Conservation (phyloP, 2,888 invertebrate species). For the Thymelicus sylvestris region DNA sequence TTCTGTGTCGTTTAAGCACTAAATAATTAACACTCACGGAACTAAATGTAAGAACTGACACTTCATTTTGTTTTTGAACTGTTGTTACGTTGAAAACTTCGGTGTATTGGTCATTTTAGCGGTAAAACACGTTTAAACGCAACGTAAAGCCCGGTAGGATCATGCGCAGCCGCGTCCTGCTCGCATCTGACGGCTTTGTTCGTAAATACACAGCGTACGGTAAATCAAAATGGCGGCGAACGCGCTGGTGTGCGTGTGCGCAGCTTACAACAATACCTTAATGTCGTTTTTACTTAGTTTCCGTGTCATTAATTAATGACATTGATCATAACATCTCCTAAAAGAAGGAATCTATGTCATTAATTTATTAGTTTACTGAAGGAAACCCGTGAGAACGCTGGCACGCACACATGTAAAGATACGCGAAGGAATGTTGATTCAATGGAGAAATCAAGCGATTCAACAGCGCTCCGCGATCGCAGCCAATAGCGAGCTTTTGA, state of each 20-base stretch:
- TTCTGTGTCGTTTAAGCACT: conserved; percentile 76
- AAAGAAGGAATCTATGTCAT: conserved; percentile 62
- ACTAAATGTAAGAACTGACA: conserved; percentile 81
- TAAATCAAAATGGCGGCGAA: conserved; percentile 83
- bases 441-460: conserved; percentile 83
- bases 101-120: conserved; percentile 79
- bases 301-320: conserved; percentile 39
- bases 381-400: conserved; percentile 71
- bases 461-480: conserved; percentile 66
- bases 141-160: conserved; percentile 73
- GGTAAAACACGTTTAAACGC: conserved; percentile 78
- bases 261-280: conserved; percentile 59
- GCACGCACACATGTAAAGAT: conserved; percentile 73
- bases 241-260: conserved; percentile 73
- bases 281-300: conserved; percentile 49
- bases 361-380: conserved; percentile 46
- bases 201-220: conserved; percentile 82
- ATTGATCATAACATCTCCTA: conserved; percentile 45
- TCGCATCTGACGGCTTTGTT: conserved; percentile 84
- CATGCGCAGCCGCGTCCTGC: conserved; percentile 84
- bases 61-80: conserved; percentile 83
- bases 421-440: conserved; percentile 84
- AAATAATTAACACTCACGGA: conserved; percentile 81
- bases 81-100: conserved; percentile 72
- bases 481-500: conserved; percentile 75